A percentile compares a stretch with the other conserved stretches of the same genome.
phyloP scores from a whole-genome alignment of 2,888 invertebrate genomes.

The Aromia moschata region DNA sequence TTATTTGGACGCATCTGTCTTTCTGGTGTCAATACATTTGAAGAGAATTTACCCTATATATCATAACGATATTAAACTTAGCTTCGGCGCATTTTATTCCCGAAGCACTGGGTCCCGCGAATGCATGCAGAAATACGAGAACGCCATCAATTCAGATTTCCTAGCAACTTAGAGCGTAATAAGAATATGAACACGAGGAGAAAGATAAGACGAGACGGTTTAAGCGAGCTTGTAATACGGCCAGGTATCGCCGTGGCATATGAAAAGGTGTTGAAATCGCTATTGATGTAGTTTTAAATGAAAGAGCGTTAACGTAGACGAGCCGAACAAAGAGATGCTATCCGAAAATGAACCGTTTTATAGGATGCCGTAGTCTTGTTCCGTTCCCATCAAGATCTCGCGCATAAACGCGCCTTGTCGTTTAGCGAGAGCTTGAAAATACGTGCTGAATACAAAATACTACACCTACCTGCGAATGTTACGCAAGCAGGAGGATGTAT shows the following conservation, averaged over 20 bases:
- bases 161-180: slow-evolving; percentile 9
- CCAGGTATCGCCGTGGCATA: slow-evolving; percentile 35
- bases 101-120: background rate
- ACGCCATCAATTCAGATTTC: slow-evolving; percentile 15
- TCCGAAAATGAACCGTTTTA: slow-evolving; percentile 52
- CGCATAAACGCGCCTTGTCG: slow-evolving; percentile 42
- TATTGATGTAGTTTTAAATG: slow-evolving; percentile 54
- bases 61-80: too few species aligned
- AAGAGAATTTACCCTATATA: too few species aligned
- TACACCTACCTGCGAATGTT: slow-evolving; percentile 36
- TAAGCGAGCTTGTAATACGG: slow-evolving; percentile 34
- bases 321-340: slow-evolving; percentile 51
- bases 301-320: slow-evolving; percentile 48
- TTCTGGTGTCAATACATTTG: too few species aligned
- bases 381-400: slow-evolving; percentile 44
- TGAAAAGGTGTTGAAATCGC: slow-evolving; percentile 57
- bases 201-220: slow-evolving; percentile 35
- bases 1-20: too few species aligned
- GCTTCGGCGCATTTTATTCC: too few species aligned
- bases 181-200: slow-evolving; percentile 15
- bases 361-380: slow-evolving; percentile 41
- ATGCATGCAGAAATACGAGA: background rate
- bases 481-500: background rate
- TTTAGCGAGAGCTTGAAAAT: slow-evolving; percentile 41
- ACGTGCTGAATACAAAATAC: slow-evolving; percentile 41